Conservation (phyloP, 1,140 invertebrate genomes). For the Lanistes nyassanus region DNA sequence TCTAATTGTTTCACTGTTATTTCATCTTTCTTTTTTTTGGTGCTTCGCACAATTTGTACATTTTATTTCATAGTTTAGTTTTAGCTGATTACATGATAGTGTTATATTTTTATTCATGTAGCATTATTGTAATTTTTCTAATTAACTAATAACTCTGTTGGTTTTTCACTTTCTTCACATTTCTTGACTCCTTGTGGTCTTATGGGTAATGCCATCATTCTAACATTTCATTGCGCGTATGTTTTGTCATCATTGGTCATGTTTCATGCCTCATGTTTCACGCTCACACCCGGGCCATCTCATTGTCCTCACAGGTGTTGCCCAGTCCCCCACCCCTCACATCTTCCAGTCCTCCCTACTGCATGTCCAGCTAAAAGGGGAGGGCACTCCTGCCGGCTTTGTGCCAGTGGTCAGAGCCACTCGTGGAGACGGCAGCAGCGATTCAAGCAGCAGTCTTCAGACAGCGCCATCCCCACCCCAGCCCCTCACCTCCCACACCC, state of each 20-base stretch:
- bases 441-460: conserved; percentile 47
- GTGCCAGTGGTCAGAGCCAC: background rate
- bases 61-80: too few species aligned
- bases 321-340: conserved; percentile 14
- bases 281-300: conserved; percentile 8
- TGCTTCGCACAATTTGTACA: too few species aligned
- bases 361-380: background rate
- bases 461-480: conserved; percentile 23
- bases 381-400: background rate
- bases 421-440: background rate
- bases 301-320: conserved; percentile 17
- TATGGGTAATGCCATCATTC: background rate
- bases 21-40: background rate
- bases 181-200: background rate
- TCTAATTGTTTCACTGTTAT: background rate
- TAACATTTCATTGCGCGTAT: too few species aligned
- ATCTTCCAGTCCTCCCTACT: conserved; percentile 4
- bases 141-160: background rate
- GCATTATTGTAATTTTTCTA: background rate
- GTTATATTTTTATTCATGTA: background rate
- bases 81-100: background rate
- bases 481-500: conserved; percentile 27
- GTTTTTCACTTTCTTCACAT: background rate
- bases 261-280: background rate
- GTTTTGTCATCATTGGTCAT: background rate